Conservation (phyloP, 2,113 vertebrate genomes). For the Alethe castanea region DNA sequence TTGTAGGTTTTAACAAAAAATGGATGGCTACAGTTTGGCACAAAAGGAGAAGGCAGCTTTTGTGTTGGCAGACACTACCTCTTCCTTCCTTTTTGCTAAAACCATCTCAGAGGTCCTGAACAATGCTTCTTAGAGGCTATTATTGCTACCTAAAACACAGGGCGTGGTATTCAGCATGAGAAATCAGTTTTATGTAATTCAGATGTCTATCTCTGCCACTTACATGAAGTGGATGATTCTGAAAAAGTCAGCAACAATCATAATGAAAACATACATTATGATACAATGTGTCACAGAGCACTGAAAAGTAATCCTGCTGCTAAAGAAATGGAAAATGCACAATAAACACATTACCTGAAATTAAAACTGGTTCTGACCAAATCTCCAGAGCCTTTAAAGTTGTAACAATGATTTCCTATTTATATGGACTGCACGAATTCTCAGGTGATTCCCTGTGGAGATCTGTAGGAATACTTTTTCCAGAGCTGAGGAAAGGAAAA, state of each 20-base stretch:
- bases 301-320: conserved; percentile 8
- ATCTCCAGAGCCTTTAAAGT: conserved; percentile 32
- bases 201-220: background rate
- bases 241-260: conserved; percentile 5
- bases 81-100: background rate
- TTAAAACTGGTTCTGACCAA: conserved; percentile 50
- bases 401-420: conserved; percentile 29
- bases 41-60: background rate
- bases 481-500: conserved; percentile 64
- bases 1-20: background rate
- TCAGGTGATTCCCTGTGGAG: conserved; percentile 48
- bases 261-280: background rate
- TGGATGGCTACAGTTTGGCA: background rate
- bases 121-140: background rate
- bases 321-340: conserved; percentile 22
- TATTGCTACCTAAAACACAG: background rate
- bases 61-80: background rate
- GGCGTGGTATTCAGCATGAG: background rate
- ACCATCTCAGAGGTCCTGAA: background rate
- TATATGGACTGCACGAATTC: conserved; percentile 37
- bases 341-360: conserved; percentile 45
- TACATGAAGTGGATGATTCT: background rate
- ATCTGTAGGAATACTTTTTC: conserved; percentile 29
- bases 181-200: conserved; percentile 1
- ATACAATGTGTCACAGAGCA: background rate